Conservation (phyloP, 2,888 invertebrate species). For the Hedychridium roseum region DNA sequence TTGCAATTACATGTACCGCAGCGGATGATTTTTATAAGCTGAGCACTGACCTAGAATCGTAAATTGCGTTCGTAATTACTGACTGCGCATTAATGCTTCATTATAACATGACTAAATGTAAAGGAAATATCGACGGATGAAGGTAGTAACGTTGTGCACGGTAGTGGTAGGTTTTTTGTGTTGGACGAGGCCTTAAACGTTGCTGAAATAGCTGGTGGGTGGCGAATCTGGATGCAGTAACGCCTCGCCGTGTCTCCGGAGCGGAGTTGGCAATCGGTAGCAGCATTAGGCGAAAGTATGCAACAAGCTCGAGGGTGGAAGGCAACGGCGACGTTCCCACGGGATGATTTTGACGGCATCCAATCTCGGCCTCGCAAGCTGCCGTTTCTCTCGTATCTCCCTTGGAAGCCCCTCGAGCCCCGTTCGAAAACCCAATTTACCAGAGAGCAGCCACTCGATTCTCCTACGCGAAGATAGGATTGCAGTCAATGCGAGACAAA, state of each 20-base stretch:
- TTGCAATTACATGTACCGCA: too few relatives aligned
- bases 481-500: constrained; percentile 31
- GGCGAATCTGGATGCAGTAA: too few relatives aligned
- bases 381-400: constrained; percentile 8
- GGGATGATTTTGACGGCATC: constrained; percentile 52
- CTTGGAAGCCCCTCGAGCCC: constrained; percentile 20
- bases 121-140: too few relatives aligned
- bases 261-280: constrained; percentile 33
- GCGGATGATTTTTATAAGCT: too few relatives aligned
- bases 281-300: constrained; percentile 48
- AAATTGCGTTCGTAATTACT: too few relatives aligned
- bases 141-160: too few relatives aligned
- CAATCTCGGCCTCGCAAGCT: constrained; percentile 43
- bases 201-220: too few relatives aligned
- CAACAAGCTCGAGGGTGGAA: constrained; percentile 34
- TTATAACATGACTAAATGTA: too few relatives aligned
- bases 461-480: constrained; percentile 20
- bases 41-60: too few relatives aligned
- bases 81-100: too few relatives aligned
- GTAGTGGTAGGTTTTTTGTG: too few relatives aligned
- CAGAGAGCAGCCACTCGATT: constrained; percentile 32
- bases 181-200: too few relatives aligned
- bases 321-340: constrained; percentile 26
- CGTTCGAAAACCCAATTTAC: constrained; percentile 41
- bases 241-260: constrained; percentile 23